A percentile compares a stretch with the other conserved stretches of the same genome.
These are phyloP conservation scores for Iphiclides podalirius DNA, from an alignment of 2,888 invertebrate species.

Conservation along the genomic window DNA sequence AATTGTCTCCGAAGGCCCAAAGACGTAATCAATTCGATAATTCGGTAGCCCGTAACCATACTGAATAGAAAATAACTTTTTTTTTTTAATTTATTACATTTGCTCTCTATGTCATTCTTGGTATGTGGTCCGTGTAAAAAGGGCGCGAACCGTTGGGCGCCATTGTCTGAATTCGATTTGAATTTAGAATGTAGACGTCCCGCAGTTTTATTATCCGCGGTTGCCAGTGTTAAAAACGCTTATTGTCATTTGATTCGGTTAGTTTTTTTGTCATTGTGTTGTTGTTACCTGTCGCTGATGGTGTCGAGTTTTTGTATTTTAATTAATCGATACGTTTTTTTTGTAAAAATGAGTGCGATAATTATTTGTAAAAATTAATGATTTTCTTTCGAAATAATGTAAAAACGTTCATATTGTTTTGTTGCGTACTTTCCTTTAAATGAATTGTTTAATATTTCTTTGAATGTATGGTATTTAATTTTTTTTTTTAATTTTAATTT, in stretches of 20 bases:
- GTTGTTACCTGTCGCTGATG: slow-evolving; percentile 12
- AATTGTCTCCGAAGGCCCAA: slow-evolving; percentile 39
- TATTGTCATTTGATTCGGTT: slow-evolving; percentile 56
- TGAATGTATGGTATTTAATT: too few relatives aligned
- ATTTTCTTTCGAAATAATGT: background rate
- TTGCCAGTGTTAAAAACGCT: slow-evolving; percentile 63
- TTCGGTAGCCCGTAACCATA: slow-evolving; percentile 61
- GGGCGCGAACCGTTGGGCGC: slow-evolving; percentile 64
- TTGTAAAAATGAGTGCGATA: too few relatives aligned
- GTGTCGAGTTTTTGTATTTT: slow-evolving; percentile 2
- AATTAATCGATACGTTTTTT: slow-evolving; percentile 11
- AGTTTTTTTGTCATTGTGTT: slow-evolving; percentile 36
- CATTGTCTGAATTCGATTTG: slow-evolving; percentile 68
- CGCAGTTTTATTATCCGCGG: slow-evolving; percentile 71
- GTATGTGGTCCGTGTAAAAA: slow-evolving; percentile 47
- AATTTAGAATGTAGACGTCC: slow-evolving; percentile 66
- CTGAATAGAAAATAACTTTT: slow-evolving; percentile 49
- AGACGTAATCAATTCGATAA: slow-evolving; percentile 49
- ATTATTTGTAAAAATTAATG: too few relatives aligned
- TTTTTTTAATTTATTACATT: slow-evolving; percentile 38
- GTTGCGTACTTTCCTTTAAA: too few relatives aligned
- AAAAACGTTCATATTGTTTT: background rate
- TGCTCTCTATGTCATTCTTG: slow-evolving; percentile 62
- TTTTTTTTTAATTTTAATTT: too few relatives aligned
- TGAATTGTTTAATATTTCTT: too few relatives aligned